Evolutionary conservation across 2,113 vertebrate genomes (phyloP).

Genomic region (Butorides virescens): DNA sequence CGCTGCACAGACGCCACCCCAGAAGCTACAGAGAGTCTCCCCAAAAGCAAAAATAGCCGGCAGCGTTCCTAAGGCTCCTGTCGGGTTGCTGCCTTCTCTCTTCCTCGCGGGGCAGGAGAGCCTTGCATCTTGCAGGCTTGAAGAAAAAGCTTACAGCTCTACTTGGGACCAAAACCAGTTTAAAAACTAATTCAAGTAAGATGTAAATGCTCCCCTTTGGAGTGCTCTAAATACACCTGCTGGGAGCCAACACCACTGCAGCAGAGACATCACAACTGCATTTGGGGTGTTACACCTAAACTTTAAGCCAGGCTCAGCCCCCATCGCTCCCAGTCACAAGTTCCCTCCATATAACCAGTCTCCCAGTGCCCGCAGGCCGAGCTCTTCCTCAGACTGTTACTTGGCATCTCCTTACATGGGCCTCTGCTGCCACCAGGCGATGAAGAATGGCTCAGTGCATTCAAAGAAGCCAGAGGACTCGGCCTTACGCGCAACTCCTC

Average conservation of each 20-base stretch:
- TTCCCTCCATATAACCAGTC: rapidly evolving
- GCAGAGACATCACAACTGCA: not conserved
- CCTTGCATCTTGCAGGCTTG: not conserved
- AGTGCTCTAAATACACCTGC: not conserved
- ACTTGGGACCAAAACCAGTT: not conserved
- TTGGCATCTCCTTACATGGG: not conserved
- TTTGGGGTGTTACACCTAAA: rapidly evolving
- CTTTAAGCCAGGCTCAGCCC: not conserved
- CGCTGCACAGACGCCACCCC: not conserved
- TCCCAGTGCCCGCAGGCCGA: not conserved
- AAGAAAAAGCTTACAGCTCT: not conserved
- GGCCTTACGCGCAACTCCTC: not conserved
- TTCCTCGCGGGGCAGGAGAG: not conserved
- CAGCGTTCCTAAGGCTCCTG: too few species aligned
- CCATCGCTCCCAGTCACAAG: not conserved
- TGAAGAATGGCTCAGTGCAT: not conserved
- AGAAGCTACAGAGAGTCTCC: not conserved
- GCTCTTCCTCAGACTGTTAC: not conserved
- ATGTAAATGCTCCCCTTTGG: not conserved
- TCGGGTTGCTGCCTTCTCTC: not conserved
- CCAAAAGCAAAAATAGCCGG: not conserved
- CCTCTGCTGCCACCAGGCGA: not conserved
- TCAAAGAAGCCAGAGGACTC: not conserved
- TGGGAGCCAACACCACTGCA: not conserved
- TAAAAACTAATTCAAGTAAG: not conserved